Evolutionary conservation across 2,888 invertebrate genomes (phyloP).

Genomic region (Drosophila infuscata): DNA sequence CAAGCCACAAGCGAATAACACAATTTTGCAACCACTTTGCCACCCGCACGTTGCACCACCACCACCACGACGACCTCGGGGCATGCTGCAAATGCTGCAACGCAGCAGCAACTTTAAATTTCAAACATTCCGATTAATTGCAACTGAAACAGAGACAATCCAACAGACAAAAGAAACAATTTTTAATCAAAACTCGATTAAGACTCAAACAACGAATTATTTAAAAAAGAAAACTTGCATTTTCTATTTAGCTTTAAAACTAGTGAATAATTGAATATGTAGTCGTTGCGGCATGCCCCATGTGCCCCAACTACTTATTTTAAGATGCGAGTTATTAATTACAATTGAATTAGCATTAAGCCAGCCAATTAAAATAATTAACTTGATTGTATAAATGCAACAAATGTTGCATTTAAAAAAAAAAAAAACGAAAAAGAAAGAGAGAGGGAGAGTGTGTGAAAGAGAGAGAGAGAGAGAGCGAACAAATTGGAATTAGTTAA

Average conservation of each 20-base stretch:
- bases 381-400: conserved; percentile 14
- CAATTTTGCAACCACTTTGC: conserved; percentile 31
- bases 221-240: neutral
- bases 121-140: conserved; percentile 14
- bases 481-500: conserved; percentile 55
- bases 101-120: conserved; percentile 3
- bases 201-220: conserved; percentile 1
- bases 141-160: neutral
- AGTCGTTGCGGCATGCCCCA: neutral
- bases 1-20: conserved; percentile 49
- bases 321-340: conserved; percentile 12
- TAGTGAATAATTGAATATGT: conserved; percentile 5
- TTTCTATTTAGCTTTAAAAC: neutral
- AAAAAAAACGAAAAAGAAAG: neutral
- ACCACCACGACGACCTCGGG: neutral
- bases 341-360: conserved; percentile 29
- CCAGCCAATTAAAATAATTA: conserved; percentile 41
- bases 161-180: neutral
- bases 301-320: neutral
- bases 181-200: conserved; percentile 6
- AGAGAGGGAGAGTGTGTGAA: neutral
- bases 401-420: neutral
- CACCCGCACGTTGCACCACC: conserved; percentile 8
- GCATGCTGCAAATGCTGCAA: neutral
- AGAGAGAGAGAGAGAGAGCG: conserved; percentile 2